Percentiles rank a stretch among this genome's conserved stretches.
Evolutionary conservation across 1,140 invertebrate genomes (phyloP).

Genomic region (Calycopis cecrops): DNA sequence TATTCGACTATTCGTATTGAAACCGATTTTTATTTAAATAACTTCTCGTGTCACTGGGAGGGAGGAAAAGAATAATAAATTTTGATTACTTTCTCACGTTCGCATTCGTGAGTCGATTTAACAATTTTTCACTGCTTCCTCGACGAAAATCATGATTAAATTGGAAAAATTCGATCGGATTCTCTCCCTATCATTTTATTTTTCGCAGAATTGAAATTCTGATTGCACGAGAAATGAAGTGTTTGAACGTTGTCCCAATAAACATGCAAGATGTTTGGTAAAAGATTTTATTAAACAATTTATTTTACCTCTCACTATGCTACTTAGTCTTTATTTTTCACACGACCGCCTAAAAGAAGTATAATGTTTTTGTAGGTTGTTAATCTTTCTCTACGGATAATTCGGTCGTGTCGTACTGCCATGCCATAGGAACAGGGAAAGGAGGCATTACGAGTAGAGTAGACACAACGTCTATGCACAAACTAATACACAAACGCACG

Average conservation of each 20-base stretch:
- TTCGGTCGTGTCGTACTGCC: too few species aligned
- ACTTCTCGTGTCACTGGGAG: conserved; percentile 51
- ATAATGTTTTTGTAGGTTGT: too few species aligned
- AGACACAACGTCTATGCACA: too few species aligned
- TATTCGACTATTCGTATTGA: conserved; percentile 40
- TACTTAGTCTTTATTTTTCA: too few species aligned
- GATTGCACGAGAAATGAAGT: conserved; percentile 5
- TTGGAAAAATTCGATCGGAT: conserved; percentile 41
- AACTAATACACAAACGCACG: too few species aligned
- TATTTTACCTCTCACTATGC: too few species aligned
- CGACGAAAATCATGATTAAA: conserved; percentile 51
- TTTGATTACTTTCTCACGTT: conserved; percentile 69
- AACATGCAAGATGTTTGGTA: too few species aligned
- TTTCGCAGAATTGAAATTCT: conserved; percentile 19
- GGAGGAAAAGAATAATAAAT: conserved; percentile 66
- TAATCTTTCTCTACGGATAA: too few species aligned
- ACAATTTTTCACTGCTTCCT: conserved; percentile 53
- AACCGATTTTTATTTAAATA: conserved; percentile 41
- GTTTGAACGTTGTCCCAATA: conserved; percentile 1
- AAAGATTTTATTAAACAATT: too few species aligned
- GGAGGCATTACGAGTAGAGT: too few species aligned
- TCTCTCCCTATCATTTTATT: conserved; percentile 29
- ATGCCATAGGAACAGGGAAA: too few species aligned
- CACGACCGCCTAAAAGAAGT: too few species aligned
- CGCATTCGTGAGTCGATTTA: conserved; percentile 62